These are phyloP conservation scores for Popillia japonica DNA, from an alignment of 1,140 invertebrate genomes.

Conservation along the genomic window DNA sequence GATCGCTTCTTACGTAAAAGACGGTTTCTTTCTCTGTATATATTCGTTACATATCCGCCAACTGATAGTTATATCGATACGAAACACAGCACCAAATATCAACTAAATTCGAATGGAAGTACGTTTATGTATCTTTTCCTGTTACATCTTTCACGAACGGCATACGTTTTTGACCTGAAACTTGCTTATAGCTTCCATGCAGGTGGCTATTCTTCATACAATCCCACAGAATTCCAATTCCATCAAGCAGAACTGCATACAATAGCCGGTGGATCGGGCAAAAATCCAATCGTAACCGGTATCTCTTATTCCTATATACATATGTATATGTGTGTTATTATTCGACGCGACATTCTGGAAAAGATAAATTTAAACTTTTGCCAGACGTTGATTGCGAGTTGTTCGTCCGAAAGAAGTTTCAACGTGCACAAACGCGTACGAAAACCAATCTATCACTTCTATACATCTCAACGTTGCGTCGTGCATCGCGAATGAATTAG, in stretches of 20 bases:
- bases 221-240: not conserved
- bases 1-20: not conserved
- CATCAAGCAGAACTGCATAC: not conserved
- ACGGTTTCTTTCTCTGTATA: not conserved
- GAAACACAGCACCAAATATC: not conserved
- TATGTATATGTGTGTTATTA: not conserved
- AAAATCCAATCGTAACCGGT: not conserved
- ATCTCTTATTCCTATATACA: not conserved
- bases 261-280: not conserved
- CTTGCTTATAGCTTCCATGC: not conserved
- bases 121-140: too few species aligned
- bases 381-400: not conserved
- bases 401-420: not conserved
- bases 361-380: not conserved
- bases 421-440: not conserved
- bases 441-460: not conserved
- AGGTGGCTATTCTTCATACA: conserved; percentile 1
- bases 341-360: not conserved
- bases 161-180: not conserved
- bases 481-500: not conserved
- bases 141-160: not conserved
- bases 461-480: not conserved
- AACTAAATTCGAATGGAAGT: too few species aligned
- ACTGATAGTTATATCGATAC: not conserved
- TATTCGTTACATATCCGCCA: not conserved